Evolutionary conservation across 2,113 vertebrate species (phyloP).

Genomic region (Sisor rabdophorus): DNA sequence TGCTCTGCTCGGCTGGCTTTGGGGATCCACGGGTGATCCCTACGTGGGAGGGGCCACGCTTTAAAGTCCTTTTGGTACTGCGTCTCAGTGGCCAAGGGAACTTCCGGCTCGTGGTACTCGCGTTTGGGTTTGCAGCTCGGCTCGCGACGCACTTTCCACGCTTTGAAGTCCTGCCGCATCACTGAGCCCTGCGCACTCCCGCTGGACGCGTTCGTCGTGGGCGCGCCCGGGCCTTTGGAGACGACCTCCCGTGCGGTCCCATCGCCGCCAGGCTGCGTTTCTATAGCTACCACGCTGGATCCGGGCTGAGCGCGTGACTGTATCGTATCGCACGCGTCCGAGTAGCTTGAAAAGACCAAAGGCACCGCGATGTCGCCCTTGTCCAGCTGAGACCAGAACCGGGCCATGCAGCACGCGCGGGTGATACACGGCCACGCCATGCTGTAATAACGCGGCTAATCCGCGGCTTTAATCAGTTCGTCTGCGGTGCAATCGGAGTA

Average conservation of each 20-base stretch:
- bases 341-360: conserved; percentile 90
- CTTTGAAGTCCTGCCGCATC: conserved; percentile 91
- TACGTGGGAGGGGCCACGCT: conserved; percentile 88
- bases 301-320: conserved; percentile 69
- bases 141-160: conserved; percentile 88
- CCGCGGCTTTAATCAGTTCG: background rate
- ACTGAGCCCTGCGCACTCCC: conserved; percentile 77
- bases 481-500: background rate
- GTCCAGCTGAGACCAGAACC: conserved; percentile 96
- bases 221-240: conserved; percentile 61
- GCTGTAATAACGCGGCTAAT: conserved; percentile 12
- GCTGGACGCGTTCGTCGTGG: conserved; percentile 53
- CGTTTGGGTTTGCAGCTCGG: conserved; percentile 90
- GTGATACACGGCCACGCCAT: conserved; percentile 98
- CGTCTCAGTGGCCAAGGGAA: conserved; percentile 86
- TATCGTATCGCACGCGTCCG: conserved; percentile 84
- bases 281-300: conserved; percentile 70
- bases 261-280: conserved; percentile 72
- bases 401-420: conserved; percentile 94
- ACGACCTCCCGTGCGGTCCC: conserved; percentile 63
- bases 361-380: conserved; percentile 95
- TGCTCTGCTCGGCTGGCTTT: conserved; percentile 65
- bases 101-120: conserved; percentile 86
- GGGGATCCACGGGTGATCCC: conserved; percentile 93
- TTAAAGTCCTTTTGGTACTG: conserved; percentile 98